These are phyloP conservation scores for Allophyes oxyacanthae DNA, from an alignment of 2,888 invertebrate genomes.

Conservation along the genomic window DNA sequence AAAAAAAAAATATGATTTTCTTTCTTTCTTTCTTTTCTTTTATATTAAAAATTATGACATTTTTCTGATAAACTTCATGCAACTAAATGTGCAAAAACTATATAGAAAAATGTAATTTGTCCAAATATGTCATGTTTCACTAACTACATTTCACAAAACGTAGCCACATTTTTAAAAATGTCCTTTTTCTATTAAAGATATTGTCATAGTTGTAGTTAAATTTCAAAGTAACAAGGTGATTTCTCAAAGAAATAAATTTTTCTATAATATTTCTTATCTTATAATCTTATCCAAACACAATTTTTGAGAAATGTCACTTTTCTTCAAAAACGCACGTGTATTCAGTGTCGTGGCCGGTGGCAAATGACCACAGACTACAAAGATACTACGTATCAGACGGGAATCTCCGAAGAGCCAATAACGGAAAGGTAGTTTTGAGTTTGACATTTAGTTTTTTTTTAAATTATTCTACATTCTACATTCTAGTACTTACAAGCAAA, in stretches of 20 bases:
- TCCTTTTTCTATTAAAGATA: not conserved
- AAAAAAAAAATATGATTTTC: too few species aligned
- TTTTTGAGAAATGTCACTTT: constrained; percentile 4
- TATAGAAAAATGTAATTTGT: not conserved
- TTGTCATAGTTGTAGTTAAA: too few species aligned
- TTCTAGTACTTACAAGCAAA: too few species aligned
- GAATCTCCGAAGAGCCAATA: too few species aligned
- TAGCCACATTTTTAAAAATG: not conserved
- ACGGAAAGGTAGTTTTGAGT: too few species aligned
- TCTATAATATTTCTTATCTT: not conserved
- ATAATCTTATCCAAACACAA: not conserved
- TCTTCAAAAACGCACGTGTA: constrained; percentile 2
- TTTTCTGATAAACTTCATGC: constrained; percentile 9
- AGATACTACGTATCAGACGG: too few species aligned
- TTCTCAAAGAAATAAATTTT: not conserved
- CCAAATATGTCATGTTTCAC: not conserved
- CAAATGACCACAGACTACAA: too few species aligned
- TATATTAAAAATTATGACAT: constrained; percentile 2
- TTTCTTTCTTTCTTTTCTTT: too few species aligned
- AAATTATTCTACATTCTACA: too few species aligned
- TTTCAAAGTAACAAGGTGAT: not conserved
- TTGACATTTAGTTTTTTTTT: too few species aligned
- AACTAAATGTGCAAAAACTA: not conserved
- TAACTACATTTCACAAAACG: not conserved
- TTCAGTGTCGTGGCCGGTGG: not conserved